These are phyloP conservation scores for Elysia crispata DNA, from an alignment of 2,888 invertebrate genomes.

Conservation along the genomic window DNA sequence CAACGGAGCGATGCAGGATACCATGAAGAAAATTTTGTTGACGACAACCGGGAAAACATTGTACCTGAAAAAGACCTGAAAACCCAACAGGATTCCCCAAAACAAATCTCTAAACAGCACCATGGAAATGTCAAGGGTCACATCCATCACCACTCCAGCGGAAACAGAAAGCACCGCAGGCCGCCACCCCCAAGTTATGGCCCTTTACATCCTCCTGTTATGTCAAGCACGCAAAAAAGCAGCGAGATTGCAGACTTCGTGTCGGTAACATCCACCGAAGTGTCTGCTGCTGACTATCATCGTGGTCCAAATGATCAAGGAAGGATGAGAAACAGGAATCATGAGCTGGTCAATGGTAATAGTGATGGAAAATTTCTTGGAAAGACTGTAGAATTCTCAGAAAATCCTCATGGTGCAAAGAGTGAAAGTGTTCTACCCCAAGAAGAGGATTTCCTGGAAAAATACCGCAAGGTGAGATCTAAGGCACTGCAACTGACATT, in stretches of 20 bases:
- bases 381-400: slow-evolving; percentile 55
- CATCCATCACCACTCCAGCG: neutral
- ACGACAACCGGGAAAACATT: neutral
- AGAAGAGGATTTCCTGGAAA: no score
- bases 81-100: no score
- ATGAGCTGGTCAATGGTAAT: neutral
- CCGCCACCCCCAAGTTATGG: slow-evolving; percentile 37
- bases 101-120: no score
- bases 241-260: slow-evolving; percentile 59
- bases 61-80: no score
- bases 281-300: slow-evolving; percentile 46
- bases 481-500: no score
- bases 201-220: slow-evolving; percentile 64
- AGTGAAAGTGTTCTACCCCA: neutral
- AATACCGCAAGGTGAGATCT: no score
- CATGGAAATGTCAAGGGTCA: no score
- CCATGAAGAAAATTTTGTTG: no score
- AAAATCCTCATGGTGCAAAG: slow-evolving; percentile 48
- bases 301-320: slow-evolving; percentile 53
- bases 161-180: neutral
- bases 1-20: no score
- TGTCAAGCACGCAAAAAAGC: slow-evolving; percentile 72
- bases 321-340: neutral
- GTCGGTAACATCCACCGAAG: slow-evolving; percentile 47
- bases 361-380: neutral